Evolutionary conservation across 1,140 invertebrate genomes (phyloP), one percentile per base, ranked within the genome.

Genomic region (Drosophila elegans): DNA sequence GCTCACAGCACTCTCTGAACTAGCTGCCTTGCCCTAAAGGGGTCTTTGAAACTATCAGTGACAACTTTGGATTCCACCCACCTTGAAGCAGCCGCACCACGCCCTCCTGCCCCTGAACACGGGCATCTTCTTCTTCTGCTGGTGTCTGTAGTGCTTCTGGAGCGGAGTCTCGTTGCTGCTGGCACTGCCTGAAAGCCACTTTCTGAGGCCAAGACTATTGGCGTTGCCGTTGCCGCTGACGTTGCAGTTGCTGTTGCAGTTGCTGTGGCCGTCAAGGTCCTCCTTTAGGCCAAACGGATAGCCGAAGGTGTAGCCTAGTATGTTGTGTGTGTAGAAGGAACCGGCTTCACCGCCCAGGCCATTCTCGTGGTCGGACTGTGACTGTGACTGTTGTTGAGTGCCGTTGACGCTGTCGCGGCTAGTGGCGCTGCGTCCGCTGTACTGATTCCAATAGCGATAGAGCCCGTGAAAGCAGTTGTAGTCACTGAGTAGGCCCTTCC

Each of bases 1-100:
- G 29, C 2, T 32, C 29, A 32, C 29, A 32, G 7, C 29, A 32
- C 29, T 6, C 29, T 2, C 5, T 32, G 29, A 32, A 32, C 29
- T 32, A 32, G 7, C 29, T 32, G 7, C 1, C 29, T 1, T 32
- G 7, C 7, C 7, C 7, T 5, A 7, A 32, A 32, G 29, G 29
- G 29, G 29, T 5, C 7, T 32, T 32, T 21, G 16, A 21, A 21
- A 21, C 1, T 21, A 21, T 21, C 29, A 32, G 29, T 32, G 5
- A 32, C 29, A 6, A 32, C 6, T n/a, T 39, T 39, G 12, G n/a
- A n/a, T 4, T 12, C 7, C 21, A 51, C 91, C 93, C 90, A 95
- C 94, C 93, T 95, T 93, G 56, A 95, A 92, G 69, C 94, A 95
- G 68, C 94, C 94, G 86, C 94, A 95, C 94, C 94, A 95, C 89